Percentiles rank a stretch among this genome's conserved stretches.
phyloP scores from a whole-genome alignment of 2,888 invertebrate genomes.

The Ectobius pallidus region DNA sequence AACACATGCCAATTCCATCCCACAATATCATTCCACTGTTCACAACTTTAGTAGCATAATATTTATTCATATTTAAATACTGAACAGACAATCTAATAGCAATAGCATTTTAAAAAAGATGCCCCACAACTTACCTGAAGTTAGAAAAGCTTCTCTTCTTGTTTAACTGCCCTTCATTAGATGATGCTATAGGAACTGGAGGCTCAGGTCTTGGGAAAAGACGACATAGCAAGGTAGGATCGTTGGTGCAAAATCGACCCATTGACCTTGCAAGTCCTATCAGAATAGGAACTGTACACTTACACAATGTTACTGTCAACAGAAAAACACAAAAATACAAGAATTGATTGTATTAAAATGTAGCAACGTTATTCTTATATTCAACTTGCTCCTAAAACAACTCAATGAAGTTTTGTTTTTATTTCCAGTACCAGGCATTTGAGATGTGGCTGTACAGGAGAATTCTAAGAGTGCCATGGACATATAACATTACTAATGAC shows the following conservation, averaged over 20 bases:
- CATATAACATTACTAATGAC: too few relatives aligned
- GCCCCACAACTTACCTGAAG: constrained; percentile 48
- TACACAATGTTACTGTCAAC: constrained; percentile 80
- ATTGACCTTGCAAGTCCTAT: constrained; percentile 90
- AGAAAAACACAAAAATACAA: constrained; percentile 46
- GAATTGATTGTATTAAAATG: too few relatives aligned
- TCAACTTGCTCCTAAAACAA: too few relatives aligned
- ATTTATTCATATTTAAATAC: neutral
- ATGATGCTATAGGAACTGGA: constrained; percentile 63
- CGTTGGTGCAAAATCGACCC: constrained; percentile 82
- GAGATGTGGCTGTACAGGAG: too few relatives aligned
- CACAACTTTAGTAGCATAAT: neutral
- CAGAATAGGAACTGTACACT: constrained; percentile 82
- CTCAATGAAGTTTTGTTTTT: too few relatives aligned
- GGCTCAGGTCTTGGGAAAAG: constrained; percentile 83
- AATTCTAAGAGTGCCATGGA: too few relatives aligned
- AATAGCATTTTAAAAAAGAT: neutral
- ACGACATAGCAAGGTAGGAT: constrained; percentile 81
- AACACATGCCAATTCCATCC: constrained; percentile 11
- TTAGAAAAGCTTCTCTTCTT: constrained; percentile 55
- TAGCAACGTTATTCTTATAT: too few relatives aligned
- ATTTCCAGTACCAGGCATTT: too few relatives aligned
- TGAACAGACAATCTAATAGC: neutral
- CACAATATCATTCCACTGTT: constrained; percentile 6
- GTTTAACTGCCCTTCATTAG: constrained; percentile 40